Evolutionary conservation across 1,140 invertebrate genomes (phyloP).

Genomic region (Solen grandis): DNA sequence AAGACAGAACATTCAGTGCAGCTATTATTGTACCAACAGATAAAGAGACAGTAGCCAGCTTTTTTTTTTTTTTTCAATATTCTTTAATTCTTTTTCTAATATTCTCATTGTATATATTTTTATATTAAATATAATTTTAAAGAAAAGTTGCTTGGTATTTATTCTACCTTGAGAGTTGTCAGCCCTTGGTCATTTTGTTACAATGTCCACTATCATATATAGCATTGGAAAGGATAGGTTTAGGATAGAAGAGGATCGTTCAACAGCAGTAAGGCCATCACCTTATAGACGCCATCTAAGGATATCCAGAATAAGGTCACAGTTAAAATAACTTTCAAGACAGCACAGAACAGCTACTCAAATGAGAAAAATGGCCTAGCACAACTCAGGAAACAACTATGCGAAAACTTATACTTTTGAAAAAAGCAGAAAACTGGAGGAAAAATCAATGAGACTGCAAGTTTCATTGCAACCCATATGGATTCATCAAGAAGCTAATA

Average conservation of each 20-base stretch:
- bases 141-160: too few relatives aligned
- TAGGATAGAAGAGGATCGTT: not conserved
- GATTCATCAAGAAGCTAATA: not conserved
- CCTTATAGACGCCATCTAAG: too few relatives aligned
- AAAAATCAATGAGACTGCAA: constrained; percentile 5
- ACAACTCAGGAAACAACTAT: not conserved
- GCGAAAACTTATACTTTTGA: constrained; percentile 3
- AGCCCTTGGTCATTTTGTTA: too few relatives aligned
- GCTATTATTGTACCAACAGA: too few relatives aligned
- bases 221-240: not conserved
- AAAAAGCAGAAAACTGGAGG: not conserved
- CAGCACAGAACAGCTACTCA: not conserved
- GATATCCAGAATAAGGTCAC: not conserved
- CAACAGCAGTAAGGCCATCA: not conserved
- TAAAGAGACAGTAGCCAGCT: too few relatives aligned
- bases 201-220: too few relatives aligned
- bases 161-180: too few relatives aligned
- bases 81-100: too few relatives aligned
- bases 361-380: not conserved
- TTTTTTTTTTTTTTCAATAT: too few relatives aligned
- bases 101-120: too few relatives aligned
- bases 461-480: not conserved
- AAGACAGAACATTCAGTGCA: too few relatives aligned
- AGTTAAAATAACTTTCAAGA: not conserved
- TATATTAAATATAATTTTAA: too few relatives aligned